Percentiles rank a stretch among this genome's conserved stretches.
phyloP scores from a whole-genome alignment of 2,797 vertebrate species.

The Halcyon chelicuti region DNA sequence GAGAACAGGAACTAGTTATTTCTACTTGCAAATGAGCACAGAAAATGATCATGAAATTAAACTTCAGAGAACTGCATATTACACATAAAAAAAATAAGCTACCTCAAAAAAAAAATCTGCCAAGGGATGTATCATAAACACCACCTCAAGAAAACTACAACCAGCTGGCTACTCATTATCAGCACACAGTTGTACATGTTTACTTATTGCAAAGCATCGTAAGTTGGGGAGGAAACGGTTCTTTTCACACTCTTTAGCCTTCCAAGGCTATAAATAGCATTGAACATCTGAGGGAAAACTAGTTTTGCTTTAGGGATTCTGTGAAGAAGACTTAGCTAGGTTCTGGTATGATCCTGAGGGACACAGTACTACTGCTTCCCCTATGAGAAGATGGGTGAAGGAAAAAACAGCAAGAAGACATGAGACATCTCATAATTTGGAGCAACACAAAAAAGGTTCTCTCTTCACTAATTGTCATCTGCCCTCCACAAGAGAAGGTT shows the following conservation, averaged over 20 bases:
- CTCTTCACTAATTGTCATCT: not conserved
- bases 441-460: not conserved
- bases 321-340: not conserved
- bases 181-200: not conserved
- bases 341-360: not conserved
- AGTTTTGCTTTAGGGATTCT: not conserved
- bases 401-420: not conserved
- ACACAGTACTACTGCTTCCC: not conserved
- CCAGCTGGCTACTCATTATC: not conserved
- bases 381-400: not conserved
- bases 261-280: not conserved
- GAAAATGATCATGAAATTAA: constrained; percentile 25
- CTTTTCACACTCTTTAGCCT: not conserved
- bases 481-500: not conserved
- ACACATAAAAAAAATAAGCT: not conserved
- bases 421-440: not conserved
- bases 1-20: constrained; percentile 48
- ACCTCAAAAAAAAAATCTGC: not conserved
- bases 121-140: not conserved
- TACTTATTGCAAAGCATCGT: not conserved
- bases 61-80: not conserved
- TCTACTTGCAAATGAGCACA: not conserved
- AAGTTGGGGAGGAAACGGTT: not conserved
- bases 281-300: not conserved
- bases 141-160: not conserved